These are phyloP conservation scores for Cynodonichthys magdalenae DNA, from an alignment of 2,797 vertebrate genomes.

Conservation along the genomic window DNA sequence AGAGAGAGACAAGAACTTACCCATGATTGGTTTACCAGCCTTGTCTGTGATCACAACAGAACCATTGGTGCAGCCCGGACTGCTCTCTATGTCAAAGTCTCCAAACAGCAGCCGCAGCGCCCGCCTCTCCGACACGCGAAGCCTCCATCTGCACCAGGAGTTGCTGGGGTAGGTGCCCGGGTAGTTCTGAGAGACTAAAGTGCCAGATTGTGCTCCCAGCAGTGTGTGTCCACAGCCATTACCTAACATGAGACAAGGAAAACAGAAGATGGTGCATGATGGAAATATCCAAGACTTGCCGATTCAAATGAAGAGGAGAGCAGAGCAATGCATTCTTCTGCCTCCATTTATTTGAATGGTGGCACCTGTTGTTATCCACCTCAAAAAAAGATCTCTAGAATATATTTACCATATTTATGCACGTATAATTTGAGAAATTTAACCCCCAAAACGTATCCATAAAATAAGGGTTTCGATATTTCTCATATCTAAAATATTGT, in stretches of 20 bases:
- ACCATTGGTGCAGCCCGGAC: constrained; percentile 79
- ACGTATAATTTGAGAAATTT: too few species aligned
- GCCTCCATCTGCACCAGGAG: constrained; percentile 81
- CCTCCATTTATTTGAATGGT: too few species aligned
- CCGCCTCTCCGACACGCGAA: constrained; percentile 72
- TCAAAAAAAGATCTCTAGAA: too few species aligned
- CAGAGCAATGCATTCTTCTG: too few species aligned
- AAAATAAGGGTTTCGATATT: too few species aligned
- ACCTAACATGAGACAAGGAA: constrained; percentile 64
- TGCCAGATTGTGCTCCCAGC: constrained; percentile 83
- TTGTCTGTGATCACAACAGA: constrained; percentile 80
- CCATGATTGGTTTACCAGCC: constrained; percentile 63
- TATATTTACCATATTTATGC: too few species aligned
- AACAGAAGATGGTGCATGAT: neutral
- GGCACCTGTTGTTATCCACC: too few species aligned
- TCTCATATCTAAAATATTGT: too few species aligned
- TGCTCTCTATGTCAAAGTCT: constrained; percentile 87
- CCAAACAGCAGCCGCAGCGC: constrained; percentile 83
- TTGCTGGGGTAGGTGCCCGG: constrained; percentile 89
- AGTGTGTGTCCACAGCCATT: constrained; percentile 86
- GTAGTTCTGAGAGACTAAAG: constrained; percentile 87
- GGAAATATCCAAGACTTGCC: neutral
- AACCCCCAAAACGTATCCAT: too few species aligned
- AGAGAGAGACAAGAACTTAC: constrained; percentile 63
- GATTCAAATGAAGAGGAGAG: too few species aligned